Conservation (phyloP, 2,113 vertebrate genomes). For the Terrapene triunguis region DNA sequence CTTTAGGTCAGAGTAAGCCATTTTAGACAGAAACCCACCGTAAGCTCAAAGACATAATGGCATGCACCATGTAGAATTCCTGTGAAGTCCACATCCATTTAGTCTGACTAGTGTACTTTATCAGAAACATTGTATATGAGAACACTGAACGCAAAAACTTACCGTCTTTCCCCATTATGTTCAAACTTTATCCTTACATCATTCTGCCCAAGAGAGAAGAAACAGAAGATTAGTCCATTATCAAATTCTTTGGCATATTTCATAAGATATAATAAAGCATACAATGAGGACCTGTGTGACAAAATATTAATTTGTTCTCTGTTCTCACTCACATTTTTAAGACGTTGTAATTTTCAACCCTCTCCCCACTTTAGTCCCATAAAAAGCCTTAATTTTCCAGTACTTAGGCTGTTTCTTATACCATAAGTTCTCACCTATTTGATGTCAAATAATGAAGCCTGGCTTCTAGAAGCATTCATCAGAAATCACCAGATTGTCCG, state of each 20-base stretch:
- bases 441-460: neutral
- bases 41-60: too few species aligned
- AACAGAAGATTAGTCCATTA: constrained; percentile 49
- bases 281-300: accelerated
- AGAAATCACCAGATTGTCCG: neutral
- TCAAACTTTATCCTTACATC: constrained; percentile 98
- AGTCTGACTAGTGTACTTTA: neutral
- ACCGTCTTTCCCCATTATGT: constrained; percentile 93
- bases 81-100: neutral
- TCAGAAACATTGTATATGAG: neutral
- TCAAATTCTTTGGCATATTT: neutral
- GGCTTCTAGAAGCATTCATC: neutral
- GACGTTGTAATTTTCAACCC: neutral
- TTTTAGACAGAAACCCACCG: neutral
- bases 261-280: neutral
- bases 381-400: neutral
- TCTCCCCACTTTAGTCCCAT: neutral
- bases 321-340: neutral
- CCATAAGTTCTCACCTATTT: neutral
- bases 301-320: neutral
- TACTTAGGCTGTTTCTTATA: neutral
- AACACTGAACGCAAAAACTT: constrained; percentile 60
- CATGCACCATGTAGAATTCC: neutral
- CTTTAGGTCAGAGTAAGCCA: neutral
- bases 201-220: constrained; percentile 82